Evolutionary conservation across 2,888 invertebrate species (phyloP).

Genomic region (Perdita meconis): DNA sequence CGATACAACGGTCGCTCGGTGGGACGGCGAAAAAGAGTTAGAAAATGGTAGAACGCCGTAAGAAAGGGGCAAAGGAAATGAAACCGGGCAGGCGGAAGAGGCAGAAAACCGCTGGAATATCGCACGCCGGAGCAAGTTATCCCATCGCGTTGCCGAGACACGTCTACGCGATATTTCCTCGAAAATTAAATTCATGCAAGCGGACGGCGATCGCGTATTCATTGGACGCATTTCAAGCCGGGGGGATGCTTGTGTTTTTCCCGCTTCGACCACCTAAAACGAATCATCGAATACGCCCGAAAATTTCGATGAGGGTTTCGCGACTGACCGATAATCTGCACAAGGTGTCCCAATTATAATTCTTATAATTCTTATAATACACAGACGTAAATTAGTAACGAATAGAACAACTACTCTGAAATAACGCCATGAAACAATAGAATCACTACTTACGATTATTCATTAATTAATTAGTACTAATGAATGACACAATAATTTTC

Average conservation of each 20-base stretch:
- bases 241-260: slow-evolving; percentile 49
- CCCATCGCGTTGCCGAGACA: slow-evolving; percentile 72
- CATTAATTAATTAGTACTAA: too few relatives aligned
- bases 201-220: slow-evolving; percentile 77
- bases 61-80: not conserved
- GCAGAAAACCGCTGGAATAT: slow-evolving; percentile 56
- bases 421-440: too few relatives aligned
- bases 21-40: not conserved
- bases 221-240: slow-evolving; percentile 67
- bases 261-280: not conserved
- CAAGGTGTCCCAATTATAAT: not conserved
- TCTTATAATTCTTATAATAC: too few relatives aligned
- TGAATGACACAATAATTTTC: too few relatives aligned
- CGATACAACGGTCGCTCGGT: not conserved
- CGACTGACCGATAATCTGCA: not conserved
- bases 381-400: too few relatives aligned
- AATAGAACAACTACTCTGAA: too few relatives aligned
- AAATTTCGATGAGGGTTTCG: not conserved
- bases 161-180: slow-evolving; percentile 78
- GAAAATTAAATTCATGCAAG: slow-evolving; percentile 81
- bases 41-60: slow-evolving; percentile 5
- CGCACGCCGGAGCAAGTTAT: slow-evolving; percentile 43
- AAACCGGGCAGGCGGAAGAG: not conserved
- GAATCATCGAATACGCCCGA: slow-evolving; percentile 19
- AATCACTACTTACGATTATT: too few relatives aligned